phyloP scores from a whole-genome alignment of 2,888 invertebrate genomes.

The Hipparchia semele region DNA sequence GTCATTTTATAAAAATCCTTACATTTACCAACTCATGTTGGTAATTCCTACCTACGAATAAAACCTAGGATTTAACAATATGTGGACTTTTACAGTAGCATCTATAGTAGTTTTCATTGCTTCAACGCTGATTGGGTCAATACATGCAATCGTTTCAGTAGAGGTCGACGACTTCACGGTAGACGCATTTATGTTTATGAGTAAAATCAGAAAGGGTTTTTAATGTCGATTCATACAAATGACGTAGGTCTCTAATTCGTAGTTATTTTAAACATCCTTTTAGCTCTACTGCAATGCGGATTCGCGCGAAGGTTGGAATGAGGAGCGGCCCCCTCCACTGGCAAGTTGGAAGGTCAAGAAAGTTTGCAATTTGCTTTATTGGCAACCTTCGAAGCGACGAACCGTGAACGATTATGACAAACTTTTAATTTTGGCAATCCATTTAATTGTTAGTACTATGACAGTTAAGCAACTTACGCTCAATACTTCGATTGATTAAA shows the following conservation, averaged over 20 bases:
- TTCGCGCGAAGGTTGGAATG: conserved; percentile 53
- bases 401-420: conserved; percentile 19
- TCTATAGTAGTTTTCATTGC: conserved; percentile 49
- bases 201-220: conserved; percentile 12
- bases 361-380: conserved; percentile 65
- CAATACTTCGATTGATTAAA: background rate
- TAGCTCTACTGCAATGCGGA: conserved; percentile 78
- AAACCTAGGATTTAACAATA: too few relatives aligned
- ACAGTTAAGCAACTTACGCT: conserved; percentile 9
- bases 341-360: conserved; percentile 77
- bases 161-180: conserved; percentile 46
- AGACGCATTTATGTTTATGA: conserved; percentile 16
- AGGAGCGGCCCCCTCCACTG: conserved; percentile 53
- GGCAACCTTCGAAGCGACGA: conserved; percentile 48
- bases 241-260: conserved; percentile 25
- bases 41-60: too few relatives aligned
- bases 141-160: conserved; percentile 44
- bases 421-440: conserved; percentile 29
- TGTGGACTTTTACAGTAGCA: background rate
- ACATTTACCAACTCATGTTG: too few relatives aligned
- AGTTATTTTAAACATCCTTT: conserved; percentile 62
- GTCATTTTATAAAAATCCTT: too few relatives aligned
- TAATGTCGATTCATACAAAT: conserved; percentile 9
- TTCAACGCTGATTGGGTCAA: conserved; percentile 42
- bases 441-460: conserved; percentile 20